phyloP scores from a whole-genome alignment of 1,140 invertebrate genomes.

The Leguminivora glycinivorella region DNA sequence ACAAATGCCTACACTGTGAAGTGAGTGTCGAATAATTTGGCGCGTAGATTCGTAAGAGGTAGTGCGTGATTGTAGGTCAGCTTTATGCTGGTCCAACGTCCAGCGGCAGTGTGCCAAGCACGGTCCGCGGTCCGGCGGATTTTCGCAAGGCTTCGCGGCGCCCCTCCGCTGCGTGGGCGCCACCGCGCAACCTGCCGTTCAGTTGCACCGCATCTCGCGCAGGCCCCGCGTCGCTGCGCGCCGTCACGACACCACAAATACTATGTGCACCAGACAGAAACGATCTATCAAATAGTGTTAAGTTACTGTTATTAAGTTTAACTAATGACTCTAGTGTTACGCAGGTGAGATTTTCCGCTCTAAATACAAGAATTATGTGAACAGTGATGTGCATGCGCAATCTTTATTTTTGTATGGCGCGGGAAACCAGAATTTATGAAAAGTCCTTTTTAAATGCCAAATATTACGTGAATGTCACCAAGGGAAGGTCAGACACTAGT shows the following conservation, averaged over 20 bases:
- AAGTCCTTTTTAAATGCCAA: constrained; percentile 22
- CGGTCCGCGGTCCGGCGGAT: constrained; percentile 44
- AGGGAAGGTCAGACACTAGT: neutral
- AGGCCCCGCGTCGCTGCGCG: constrained; percentile 41
- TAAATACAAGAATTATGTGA: neutral
- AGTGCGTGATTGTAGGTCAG: neutral
- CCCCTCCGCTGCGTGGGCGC: constrained; percentile 59
- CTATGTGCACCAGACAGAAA: constrained; percentile 64
- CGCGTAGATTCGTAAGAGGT: neutral
- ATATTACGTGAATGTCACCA: constrained; percentile 11
- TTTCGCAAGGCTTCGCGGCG: constrained; percentile 73
- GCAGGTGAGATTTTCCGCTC: constrained; percentile 39
- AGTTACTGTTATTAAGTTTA: constrained; percentile 54
- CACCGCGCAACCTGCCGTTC: constrained; percentile 36
- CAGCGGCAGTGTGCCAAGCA: neutral
- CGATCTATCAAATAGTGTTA: constrained; percentile 75
- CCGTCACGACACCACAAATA: constrained; percentile 40
- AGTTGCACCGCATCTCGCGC: constrained; percentile 46
- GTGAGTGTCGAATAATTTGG: neutral
- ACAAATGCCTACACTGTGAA: neutral
- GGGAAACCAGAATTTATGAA: constrained; percentile 8
- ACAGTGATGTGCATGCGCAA: constrained; percentile 21
- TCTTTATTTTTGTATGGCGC: constrained; percentile 18
- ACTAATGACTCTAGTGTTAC: constrained; percentile 35
- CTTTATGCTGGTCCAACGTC: neutral